phyloP scores from a whole-genome alignment of 1,140 invertebrate genomes.

The Brachionus rotundiformis region DNA sequence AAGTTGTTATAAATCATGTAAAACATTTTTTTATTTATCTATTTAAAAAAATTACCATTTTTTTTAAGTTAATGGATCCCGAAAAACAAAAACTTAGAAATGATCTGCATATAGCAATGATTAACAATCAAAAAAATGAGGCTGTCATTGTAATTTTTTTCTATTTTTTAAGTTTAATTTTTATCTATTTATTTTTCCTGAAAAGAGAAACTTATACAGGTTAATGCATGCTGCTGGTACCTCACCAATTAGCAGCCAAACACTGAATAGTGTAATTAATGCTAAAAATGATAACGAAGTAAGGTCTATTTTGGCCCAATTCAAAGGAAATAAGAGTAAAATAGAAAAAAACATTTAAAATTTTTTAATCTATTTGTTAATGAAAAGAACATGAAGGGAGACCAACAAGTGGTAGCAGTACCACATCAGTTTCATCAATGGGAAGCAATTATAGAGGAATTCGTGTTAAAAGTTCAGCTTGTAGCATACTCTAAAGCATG shows the following conservation, averaged over 20 bases:
- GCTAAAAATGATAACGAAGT: slow-evolving; percentile 40
- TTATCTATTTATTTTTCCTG: too few species aligned
- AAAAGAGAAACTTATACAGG: slow-evolving; percentile 4
- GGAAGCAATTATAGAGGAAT: slow-evolving; percentile 22
- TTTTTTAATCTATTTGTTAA: background rate
- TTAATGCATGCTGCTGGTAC: slow-evolving; percentile 26
- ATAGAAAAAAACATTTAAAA: background rate
- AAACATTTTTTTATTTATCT: background rate
- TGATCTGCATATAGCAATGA: slow-evolving; percentile 31
- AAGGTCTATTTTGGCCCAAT: background rate
- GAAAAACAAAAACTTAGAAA: slow-evolving; percentile 50
- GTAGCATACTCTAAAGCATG: slow-evolving; percentile 21
- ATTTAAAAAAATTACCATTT: background rate
- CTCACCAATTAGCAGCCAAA: background rate
- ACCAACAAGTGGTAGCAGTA: slow-evolving; percentile 35
- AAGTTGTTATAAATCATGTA: slow-evolving; percentile 28
- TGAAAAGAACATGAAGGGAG: background rate
- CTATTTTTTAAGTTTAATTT: too few species aligned
- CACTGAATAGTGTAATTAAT: background rate
- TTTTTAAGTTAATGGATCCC: slow-evolving; percentile 27
- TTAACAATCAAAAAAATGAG: slow-evolving; percentile 30
- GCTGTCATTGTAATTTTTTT: background rate
- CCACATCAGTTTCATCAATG: slow-evolving; percentile 19
- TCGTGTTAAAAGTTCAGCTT: slow-evolving; percentile 29
- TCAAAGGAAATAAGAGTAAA: background rate